Evolutionary conservation across 2,888 invertebrate genomes (phyloP).

Genomic region (Drosophila barbarae): DNA sequence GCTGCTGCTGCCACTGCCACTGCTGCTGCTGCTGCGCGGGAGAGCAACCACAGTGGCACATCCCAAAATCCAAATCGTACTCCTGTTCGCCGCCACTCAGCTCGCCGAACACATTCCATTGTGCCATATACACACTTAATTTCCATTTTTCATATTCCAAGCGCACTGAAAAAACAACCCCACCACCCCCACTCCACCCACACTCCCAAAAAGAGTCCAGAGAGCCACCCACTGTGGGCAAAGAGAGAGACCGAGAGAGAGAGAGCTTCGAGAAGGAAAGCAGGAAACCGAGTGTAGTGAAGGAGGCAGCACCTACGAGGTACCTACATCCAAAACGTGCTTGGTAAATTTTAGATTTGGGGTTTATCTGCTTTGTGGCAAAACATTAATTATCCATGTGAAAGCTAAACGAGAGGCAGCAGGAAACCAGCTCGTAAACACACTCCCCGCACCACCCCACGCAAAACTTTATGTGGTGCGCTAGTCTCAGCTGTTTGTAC

Average conservation of each 20-base stretch:
- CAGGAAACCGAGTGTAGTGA: neutral
- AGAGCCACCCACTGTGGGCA: constrained; percentile 26
- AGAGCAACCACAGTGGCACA: constrained; percentile 41
- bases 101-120: constrained; percentile 69
- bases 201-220: constrained; percentile 28
- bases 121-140: constrained; percentile 76
- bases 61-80: constrained; percentile 34
- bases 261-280: neutral
- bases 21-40: constrained; percentile 40
- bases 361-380: constrained; percentile 34
- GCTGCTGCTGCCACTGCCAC: constrained; percentile 12
- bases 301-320: constrained; percentile 1
- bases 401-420: constrained; percentile 21
- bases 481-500: constrained; percentile 40
- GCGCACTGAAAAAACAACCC: constrained; percentile 42
- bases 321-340: constrained; percentile 8
- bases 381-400: constrained; percentile 47
- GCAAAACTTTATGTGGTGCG: constrained; percentile 31
- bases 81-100: constrained; percentile 49
- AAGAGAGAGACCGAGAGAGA: constrained; percentile 4
- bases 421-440: constrained; percentile 42
- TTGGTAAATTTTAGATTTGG: constrained; percentile 24
- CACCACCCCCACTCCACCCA: constrained; percentile 41
- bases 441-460: constrained; percentile 10
- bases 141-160: constrained; percentile 76